Base-by-base conservation (phyloP, 2,888 invertebrate genomes). In the Cecidostiba fungosa region DNA sequence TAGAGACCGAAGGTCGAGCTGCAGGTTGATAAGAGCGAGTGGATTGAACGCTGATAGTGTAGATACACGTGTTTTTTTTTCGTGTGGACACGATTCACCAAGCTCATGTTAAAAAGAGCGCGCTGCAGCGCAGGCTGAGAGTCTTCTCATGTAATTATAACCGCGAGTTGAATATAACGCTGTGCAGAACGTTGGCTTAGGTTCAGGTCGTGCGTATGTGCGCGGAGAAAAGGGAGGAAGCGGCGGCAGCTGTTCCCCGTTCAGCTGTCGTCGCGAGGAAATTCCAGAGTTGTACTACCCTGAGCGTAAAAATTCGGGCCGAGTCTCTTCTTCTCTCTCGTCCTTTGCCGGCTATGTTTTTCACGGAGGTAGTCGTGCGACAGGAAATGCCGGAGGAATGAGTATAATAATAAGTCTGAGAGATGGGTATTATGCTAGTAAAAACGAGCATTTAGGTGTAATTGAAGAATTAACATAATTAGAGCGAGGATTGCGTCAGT, bases 261-360 rank as follows among this genome's bases (percentile, higher is more conserved):
- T 78, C 84, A 86, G 86, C 86, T 84, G 86, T 86, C 86, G 86
- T 80, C 69, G 70, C 54, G 77, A 39, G 74, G 70, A 86, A 84
- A 86, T 86, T 86, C 84, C 86, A 50, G 69, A 70, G 77, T 74
- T 66, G 36, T 77, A 62, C 77, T 73, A 73, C 23, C 69, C 69
- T 32, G 1, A 16, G 62, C 29, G 26, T 69, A 50, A 66, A 76
- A 77, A 50, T 77, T 73, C 66, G 36, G 6, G 39, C 36, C n/a
- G n/a, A 43, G 43, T 23, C 39, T 6, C 73, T 66, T 19, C 5
- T 50, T 72, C 26, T 19, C 10, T 72, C 12, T 29, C 19, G 59
- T 50, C 29, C 2, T 14, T 50, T 39, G 5, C n/a, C 14, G 50
- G 14, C n/a, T 66, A n/a, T 36, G 23, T 32, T 43, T n/a, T 59